Evolutionary conservation across 1,140 invertebrate species (phyloP).

Genomic region (Galendromus occidentalis): DNA sequence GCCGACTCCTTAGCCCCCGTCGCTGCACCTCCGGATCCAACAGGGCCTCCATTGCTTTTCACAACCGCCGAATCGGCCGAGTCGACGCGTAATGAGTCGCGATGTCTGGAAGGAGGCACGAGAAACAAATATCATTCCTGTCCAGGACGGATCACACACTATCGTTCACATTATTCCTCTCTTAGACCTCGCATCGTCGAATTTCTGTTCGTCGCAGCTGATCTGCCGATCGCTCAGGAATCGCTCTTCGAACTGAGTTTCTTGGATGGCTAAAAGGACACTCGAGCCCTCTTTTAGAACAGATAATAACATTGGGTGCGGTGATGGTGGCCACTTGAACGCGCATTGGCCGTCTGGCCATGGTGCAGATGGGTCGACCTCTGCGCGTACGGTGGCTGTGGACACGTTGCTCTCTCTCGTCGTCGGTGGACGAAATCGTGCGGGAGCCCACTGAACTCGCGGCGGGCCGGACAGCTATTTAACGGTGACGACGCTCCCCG

Average conservation of each 20-base stretch:
- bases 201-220: background rate
- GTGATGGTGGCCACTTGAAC: too few relatives aligned
- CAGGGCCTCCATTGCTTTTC: background rate
- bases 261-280: background rate
- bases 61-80: slow-evolving; percentile 6
- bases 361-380: too few relatives aligned
- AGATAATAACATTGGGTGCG: background rate
- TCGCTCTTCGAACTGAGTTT: background rate
- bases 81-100: slow-evolving; percentile 6
- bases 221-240: background rate
- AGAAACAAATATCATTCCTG: background rate
- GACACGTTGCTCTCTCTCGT: too few relatives aligned
- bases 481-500: too few relatives aligned
- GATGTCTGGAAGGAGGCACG: background rate
- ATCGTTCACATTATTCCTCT: background rate
- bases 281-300: background rate
- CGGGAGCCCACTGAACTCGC: too few relatives aligned
- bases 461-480: too few relatives aligned
- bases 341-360: too few relatives aligned
- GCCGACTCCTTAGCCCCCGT: slow-evolving; percentile 2
- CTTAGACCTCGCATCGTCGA: background rate
- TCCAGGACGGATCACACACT: too few relatives aligned
- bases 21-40: background rate
- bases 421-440: too few relatives aligned
- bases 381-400: too few relatives aligned